Evolutionary conservation across 2,888 invertebrate species (phyloP), one percentile per base, ranked within the genome.

Genomic region (Pandemis corylana): DNA sequence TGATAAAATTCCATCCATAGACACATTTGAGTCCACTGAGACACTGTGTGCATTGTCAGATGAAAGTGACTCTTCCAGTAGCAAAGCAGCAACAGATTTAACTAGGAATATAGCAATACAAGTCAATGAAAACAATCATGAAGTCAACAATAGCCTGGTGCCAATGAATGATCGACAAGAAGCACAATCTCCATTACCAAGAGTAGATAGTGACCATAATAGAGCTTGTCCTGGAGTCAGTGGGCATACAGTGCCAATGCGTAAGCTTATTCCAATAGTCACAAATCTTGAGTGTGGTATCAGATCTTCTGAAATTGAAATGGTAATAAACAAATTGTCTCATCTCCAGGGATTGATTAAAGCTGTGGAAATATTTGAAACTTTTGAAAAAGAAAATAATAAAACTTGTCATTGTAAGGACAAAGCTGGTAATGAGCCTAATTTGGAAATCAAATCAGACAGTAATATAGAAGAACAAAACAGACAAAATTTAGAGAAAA

Each of bases 1-100:
- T 36, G 65, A 74, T n/a, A 42, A 44, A 41, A 13, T 20, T 42
- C 20, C 10, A 7, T 13, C 59, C 20, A 41, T 13, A n/a, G 59
- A 59, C 15, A 7, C n/a, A 56, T 42, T 20, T 51, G 41, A 28
- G 46, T 66, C 80, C 66, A 71, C 76, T 75, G 82, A 84, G 64
- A 85, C 81, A 78, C 86, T 88, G 72, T 91, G 90, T 85, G 90
- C 91, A 78, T 92, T 93, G 9, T 89, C 93, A 72, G 92, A 92
- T 75, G 86, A 87, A 66, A 87, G 84, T 84, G 87, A 89, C 62
- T 80, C 76, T 75, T 80, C 81, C 76, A 78, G 36, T 59, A 7
- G n/a, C 20, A 15, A 66, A 28, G 42, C 36, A 53, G 28, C 10
- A 44, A 51, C 13, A 36, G 61, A 61, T 6, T n/a, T 13, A n/a